phyloP scores from a whole-genome alignment of 2,797 vertebrate species.

The Tadarida brasiliensis region DNA sequence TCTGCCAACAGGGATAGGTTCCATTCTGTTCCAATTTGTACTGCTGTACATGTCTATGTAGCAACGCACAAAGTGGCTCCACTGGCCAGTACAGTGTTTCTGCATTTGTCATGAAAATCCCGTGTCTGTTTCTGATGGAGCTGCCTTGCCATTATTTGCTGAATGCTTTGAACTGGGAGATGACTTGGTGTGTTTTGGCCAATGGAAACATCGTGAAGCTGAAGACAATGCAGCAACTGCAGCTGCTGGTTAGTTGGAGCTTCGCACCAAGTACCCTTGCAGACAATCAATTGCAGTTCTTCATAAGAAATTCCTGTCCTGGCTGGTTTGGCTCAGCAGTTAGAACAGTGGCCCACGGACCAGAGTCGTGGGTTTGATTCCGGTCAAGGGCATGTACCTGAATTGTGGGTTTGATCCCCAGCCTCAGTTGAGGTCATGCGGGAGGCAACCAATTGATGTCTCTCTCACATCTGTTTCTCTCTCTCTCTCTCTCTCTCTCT shows the following conservation, averaged over 20 bases:
- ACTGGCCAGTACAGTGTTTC: conserved; percentile 84
- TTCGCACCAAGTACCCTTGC: no score
- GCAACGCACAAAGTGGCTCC: conserved; percentile 78
- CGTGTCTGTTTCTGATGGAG: conserved; percentile 83
- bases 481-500: no score
- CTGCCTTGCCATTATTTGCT: conserved; percentile 81
- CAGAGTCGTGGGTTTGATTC: no score
- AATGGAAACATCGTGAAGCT: background rate
- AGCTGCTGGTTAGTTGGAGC: background rate
- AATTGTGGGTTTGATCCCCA: no score
- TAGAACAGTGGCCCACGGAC: no score
- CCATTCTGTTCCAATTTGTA: conserved; percentile 85
- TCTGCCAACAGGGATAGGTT: conserved; percentile 89
- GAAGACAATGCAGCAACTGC: background rate
- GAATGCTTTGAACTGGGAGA: conserved; percentile 84
- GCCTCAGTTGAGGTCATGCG: no score
- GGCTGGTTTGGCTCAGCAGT: no score
- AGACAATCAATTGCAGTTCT: background rate
- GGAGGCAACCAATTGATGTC: no score
- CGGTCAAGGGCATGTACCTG: no score
- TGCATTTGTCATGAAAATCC: conserved; percentile 88
- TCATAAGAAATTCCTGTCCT: background rate
- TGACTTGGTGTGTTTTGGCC: background rate
- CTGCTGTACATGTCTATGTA: conserved; percentile 85
- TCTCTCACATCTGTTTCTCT: no score